Evolutionary conservation across 2,113 vertebrate species (phyloP), one percentile per base, ranked within the genome.

Genomic region (Engraulis encrasicolus): DNA sequence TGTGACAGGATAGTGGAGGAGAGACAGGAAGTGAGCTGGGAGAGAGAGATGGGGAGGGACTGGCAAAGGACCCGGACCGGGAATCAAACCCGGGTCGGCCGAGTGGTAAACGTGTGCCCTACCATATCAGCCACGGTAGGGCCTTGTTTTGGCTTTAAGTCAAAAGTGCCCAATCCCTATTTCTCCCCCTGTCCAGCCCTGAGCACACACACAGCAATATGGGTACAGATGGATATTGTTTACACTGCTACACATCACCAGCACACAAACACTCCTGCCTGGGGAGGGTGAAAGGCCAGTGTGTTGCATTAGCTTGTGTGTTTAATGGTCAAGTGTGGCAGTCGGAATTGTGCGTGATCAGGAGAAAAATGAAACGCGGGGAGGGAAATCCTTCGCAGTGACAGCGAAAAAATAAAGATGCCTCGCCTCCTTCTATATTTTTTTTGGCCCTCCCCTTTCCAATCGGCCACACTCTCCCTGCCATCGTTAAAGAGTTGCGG

Each of bases 401-500:
- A 74, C 7, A 14, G 23, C 27, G 17, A 34, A 74, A 74, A 71
- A 74, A n/a, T n/a, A 45, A 45, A 45, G 40, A 74, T 74, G 27
- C 31, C 66, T 74, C 27, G 31, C 27, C 66, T 74, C 34, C 31
- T 66, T 6, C 23, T 66, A 5, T 45, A 5, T 45, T 45, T 45
- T 45, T 45, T 86, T 88, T 82, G n/a, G n/a, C n/a, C n/a, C n/a
- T n/a, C n/a, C 91, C 88, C 90, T 89, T 91, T 92, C 89, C 89
- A 90, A 91, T 91, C 86, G 85, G 88, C 82, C 88, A 74, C 27
- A 27, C 89, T 84, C 74, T 88, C 86, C 87, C 84, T 83, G 49
- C 61, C 52, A 78, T 91, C 82, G 88, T 92, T 91, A 94, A 93
- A 93, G 91, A 93, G 89, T 93, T 93, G 91, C 91, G 90, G 89